Base-by-base conservation (phyloP, 2,797 vertebrate genomes). In the Myotis vivesi region DNA sequence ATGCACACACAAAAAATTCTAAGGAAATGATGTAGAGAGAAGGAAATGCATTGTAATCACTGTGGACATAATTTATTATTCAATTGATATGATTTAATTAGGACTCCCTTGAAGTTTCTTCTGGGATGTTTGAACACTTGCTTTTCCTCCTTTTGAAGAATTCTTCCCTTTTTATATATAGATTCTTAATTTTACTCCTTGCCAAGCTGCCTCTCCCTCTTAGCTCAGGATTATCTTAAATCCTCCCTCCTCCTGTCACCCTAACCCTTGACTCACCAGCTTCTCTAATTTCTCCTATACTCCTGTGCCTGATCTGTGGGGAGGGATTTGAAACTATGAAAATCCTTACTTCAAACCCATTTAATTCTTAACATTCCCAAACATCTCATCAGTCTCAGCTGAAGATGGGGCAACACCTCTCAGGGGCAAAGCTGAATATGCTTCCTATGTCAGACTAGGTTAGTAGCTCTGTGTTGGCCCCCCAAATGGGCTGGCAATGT, bases 11-110 rank as follows among this genome's bases (percentile, higher is more conserved):
- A 95, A 81, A 30, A 81, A 92, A 96, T 95, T 89, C 79, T 68
- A 92, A 88, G 81, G 80, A 94, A 92, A 81, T 72, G 57, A 94
- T 83, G 28, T 77, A 66, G 2, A 87, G 59, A 86, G 91, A 95
- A 88, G 91, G 64, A 92, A 93, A 80, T 80, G 8, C 55, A 41
- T 84, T 89, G 36, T 68, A 16, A 91, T 92, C 91, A 62, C 51
- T 17, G 46, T 51, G 59, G 69, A 95, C 66, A 82, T 82, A 88
- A 92, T 89, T 95, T 80, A 62, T 81, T 53, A 94, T 73, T 95
- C 84, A 53, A 25, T 97, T 8, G 25, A 82, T 33, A 53, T 46
- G 71, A 76, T 97, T 96, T 86, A 95, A 96, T 95, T 95, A 93
- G 75, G 38, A 62, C 16, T 25, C 25, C 33, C 73, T 88, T 93